Evolutionary conservation across 2,113 vertebrate genomes (phyloP), one percentile per base, ranked within the genome.

Genomic region (rabbit (Oryctolagus cuniculus)): DNA sequence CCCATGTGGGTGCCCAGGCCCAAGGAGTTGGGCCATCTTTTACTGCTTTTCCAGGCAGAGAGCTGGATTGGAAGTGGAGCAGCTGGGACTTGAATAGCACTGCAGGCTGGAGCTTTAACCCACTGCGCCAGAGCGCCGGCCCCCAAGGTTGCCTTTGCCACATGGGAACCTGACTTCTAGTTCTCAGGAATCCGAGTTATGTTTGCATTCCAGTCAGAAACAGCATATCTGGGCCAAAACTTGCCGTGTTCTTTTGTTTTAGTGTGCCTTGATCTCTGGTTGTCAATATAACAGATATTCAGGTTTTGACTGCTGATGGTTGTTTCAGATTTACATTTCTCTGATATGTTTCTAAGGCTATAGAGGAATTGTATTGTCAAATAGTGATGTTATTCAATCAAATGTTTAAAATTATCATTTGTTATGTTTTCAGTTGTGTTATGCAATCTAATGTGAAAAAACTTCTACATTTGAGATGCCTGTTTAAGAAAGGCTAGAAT

Each of bases 361-460:
- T 38, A 53, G 36, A 44, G 69, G 69, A 82, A 89, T 17, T 80
- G 6, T 77, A 63, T 89, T 80, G 70, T 44, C 19, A 61, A 87
- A 80, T 27, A 80, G 44, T 72, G 91, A 81, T 75, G 63, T 73
- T 81, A 93, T 66, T 86, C 51, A 75, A 27, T 86, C 51, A 70
- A 27, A 34, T 53, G 51, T 74, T 86, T 80, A 3, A 0, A 80
- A 58, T 44, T 44, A 84, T 49, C 63, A 83, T 31, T 58, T 89
- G 36, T 78, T 91, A 69, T n/a, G 3, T 58, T 84, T 84, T 53
- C 88, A 49, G 10, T 86, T 90, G 29, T 19, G 16, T 72, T 83
- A 36, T 83, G 44, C 25, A 87, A 64, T 36, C 83, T 91, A 17
- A 51, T 80, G 34, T 34, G 83, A 66, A 79, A 91, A 44, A 44